A percentile compares a stretch with the other conserved stretches of the same genome.
Conservation (phyloP, 1,140 invertebrate species). For the Pectinophora gossypiella region DNA sequence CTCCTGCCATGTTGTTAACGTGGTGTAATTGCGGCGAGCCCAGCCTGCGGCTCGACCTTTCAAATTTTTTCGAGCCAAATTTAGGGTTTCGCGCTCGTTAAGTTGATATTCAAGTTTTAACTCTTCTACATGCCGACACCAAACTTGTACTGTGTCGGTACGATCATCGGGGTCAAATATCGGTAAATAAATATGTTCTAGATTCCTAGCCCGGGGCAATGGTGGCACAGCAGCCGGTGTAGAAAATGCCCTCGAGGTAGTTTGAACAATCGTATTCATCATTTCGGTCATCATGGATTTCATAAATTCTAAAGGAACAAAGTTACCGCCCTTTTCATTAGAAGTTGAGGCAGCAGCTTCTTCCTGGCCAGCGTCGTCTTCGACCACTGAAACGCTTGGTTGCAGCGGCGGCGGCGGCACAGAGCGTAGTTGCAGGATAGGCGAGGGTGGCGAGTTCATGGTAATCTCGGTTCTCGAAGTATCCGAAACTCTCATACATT, state of each 20-base stretch:
- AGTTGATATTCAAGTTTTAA: not conserved
- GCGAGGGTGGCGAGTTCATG: not conserved
- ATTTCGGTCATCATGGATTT: not conserved
- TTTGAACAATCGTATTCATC: not conserved
- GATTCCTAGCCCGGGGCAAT: not conserved
- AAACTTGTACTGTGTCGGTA: not conserved
- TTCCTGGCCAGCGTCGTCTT: not conserved
- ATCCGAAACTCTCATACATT: no score
- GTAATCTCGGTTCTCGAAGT: not conserved
- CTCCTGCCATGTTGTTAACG: not conserved
- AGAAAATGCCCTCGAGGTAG: not conserved
- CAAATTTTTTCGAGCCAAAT: not conserved
- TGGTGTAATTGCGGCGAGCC: not conserved
- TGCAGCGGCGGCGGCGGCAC: not conserved
- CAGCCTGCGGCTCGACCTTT: not conserved
- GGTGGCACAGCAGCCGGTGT: not conserved
- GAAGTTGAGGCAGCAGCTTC: not conserved
- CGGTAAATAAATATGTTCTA: not conserved
- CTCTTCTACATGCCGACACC: not conserved
- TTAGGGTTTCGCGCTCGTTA: not conserved
- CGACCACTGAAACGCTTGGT: not conserved
- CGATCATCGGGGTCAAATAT: not conserved
- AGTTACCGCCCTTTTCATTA: not conserved
- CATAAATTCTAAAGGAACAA: slow-evolving; percentile 1
- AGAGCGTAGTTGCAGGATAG: not conserved